Conservation (phyloP, 2,888 invertebrate species). For the Hyppa rectilinea region DNA sequence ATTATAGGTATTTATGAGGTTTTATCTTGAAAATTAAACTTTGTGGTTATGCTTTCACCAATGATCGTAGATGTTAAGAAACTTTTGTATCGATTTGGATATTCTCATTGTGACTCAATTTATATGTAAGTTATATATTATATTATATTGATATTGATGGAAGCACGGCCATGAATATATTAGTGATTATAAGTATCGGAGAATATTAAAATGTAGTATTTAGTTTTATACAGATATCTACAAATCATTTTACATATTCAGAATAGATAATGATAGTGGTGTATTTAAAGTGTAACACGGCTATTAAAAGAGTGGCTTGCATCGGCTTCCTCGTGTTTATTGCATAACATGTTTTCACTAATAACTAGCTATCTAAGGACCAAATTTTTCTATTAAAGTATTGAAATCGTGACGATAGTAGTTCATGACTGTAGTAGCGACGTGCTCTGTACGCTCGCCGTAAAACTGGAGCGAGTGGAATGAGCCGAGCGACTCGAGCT, state of each 20-base stretch:
- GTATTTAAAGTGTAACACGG: constrained; percentile 46
- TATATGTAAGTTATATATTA: constrained; percentile 66
- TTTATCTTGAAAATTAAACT: constrained; percentile 69
- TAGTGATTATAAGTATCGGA: constrained; percentile 69
- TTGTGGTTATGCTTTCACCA: constrained; percentile 76
- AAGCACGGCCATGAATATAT: constrained; percentile 73
- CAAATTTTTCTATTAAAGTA: constrained; percentile 66
- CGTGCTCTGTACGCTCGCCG: constrained; percentile 13
- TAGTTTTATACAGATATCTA: constrained; percentile 81
- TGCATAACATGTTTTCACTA: constrained; percentile 53
- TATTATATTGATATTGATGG: constrained; percentile 71
- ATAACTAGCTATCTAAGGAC: constrained; percentile 66
- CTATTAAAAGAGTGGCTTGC: constrained; percentile 54
- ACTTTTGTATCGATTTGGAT: constrained; percentile 69
- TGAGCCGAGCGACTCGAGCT: constrained; percentile 6
- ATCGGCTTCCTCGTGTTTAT: constrained; percentile 62
- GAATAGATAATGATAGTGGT: constrained; percentile 66
- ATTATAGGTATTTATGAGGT: constrained; percentile 75
- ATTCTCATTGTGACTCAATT: constrained; percentile 70
- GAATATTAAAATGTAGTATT: constrained; percentile 75
- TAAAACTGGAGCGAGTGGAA: background rate
- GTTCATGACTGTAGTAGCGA: too few species aligned
- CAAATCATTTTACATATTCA: constrained; percentile 75
- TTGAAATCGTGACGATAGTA: constrained; percentile 50
- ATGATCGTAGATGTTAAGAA: constrained; percentile 65